These are phyloP conservation scores for Ophion ellenae DNA, from an alignment of 2,888 invertebrate genomes.

Conservation along the genomic window DNA sequence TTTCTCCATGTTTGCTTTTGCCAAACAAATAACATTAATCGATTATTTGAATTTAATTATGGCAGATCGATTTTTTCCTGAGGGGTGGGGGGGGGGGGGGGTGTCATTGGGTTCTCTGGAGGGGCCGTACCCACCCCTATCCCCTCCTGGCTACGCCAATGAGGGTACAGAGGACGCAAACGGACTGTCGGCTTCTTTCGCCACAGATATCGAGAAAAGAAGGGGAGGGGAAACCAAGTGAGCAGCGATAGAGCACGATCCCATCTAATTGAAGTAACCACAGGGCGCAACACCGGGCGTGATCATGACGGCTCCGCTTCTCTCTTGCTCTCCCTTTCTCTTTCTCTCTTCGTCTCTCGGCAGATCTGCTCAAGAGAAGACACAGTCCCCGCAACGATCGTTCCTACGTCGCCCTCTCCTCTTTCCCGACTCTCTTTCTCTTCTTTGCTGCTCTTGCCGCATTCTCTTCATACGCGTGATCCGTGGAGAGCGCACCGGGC, in stretches of 20 bases:
- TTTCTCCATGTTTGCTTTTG: no score
- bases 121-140: no score
- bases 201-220: conserved; percentile 46
- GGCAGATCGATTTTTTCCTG: no score
- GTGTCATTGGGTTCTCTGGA: no score
- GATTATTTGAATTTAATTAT: no score
- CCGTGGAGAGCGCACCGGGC: conserved; percentile 69
- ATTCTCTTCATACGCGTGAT: conserved; percentile 60
- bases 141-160: no score
- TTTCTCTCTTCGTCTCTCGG: not conserved
- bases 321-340: conserved; percentile 14
- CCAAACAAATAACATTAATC: no score
- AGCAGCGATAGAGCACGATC: conserved; percentile 77
- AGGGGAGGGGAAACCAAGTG: conserved; percentile 59
- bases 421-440: conserved; percentile 29
- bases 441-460: conserved; percentile 11
- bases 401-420: conserved; percentile 22
- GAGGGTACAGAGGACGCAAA: conserved; percentile 6
- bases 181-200: conserved; percentile 59
- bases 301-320: conserved; percentile 64
- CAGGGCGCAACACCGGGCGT: conserved; percentile 78
- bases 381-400: conserved; percentile 11
- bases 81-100: no score
- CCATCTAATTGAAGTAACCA: conserved; percentile 83
- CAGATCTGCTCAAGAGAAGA: not conserved